Evolutionary conservation across 2,113 vertebrate species (phyloP), one percentile per base, ranked within the genome.

Genomic region (Hemiscyllium ocellatum): DNA sequence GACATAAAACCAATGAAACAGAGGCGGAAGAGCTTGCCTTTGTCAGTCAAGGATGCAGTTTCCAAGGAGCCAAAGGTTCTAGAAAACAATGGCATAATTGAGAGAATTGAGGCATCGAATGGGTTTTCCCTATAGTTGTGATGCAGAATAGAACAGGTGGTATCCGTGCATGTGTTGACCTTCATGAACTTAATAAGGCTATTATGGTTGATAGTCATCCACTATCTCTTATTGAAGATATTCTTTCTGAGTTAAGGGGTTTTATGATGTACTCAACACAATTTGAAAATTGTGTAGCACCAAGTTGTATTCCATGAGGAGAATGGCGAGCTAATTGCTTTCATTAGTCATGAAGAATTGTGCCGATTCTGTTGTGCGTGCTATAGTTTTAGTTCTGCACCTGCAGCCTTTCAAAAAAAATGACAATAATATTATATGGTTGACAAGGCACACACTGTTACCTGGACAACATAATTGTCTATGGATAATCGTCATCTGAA

Each of bases 151-250:
- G 89, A 93, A 93, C 89, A 93, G 89, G 89, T 93, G 89, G 89
- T 93, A 93, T 66, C 89, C 89, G 89, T 93, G 89, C 89, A 66
- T 93, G 56, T 93, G 89, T 68, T 93, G 61, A 93, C 89, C 89
- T 93, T 66, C 61, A 33, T 22, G 61, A 93, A 66, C 89, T 65
- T 91, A 91, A 65, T 91, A 91, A 93, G 89, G 89, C 89, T 93
- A 93, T 93, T 93, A 68, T 93, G 89, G 89, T 93, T 93, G 89
- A 93, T 93, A 93, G 89, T 93, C 89, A 93, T 93, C 89, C 89
- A 93, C 89, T 93, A 93, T 93, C 89, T 93, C 56, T 66, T 93
- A 66, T 93, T 93, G 89, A 66, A 93, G 89, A 93, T 93, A 93
- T 93, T 93, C 89, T 66, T 93, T 93, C 61, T 93, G 61, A 93